Evolutionary conservation across 2,113 vertebrate species (phyloP).

Genomic region (Crotalus helleri): DNA sequence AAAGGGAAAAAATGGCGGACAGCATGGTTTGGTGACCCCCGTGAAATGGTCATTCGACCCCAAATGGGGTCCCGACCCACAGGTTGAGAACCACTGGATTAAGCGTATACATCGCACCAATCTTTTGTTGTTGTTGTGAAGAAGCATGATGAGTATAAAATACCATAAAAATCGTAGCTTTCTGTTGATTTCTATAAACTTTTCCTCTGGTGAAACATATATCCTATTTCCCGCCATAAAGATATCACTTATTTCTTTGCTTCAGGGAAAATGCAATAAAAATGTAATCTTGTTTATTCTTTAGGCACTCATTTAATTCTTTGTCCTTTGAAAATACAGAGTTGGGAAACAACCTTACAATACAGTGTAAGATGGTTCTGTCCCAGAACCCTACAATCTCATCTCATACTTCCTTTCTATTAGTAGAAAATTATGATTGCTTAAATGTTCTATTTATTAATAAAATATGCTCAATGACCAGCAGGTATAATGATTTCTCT

Average conservation of each 20-base stretch:
- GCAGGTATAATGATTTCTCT: not conserved
- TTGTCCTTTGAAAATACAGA: not conserved
- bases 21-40: too few species aligned
- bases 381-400: not conserved
- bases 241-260: not conserved
- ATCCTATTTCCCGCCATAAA: not conserved
- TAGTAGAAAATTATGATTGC: not conserved
- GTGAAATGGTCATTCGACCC: too few species aligned
- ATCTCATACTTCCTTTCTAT: not conserved
- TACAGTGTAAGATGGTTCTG: not conserved
- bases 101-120: not conserved
- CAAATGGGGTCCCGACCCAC: too few species aligned
- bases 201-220: not conserved
- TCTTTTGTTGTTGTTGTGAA: not conserved
- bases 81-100: too few species aligned
- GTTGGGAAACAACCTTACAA: not conserved
- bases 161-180: not conserved
- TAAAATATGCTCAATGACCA: not conserved
- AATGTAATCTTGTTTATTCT: not conserved
- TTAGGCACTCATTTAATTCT: not conserved
- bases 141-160: not conserved
- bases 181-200: not conserved
- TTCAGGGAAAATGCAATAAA: not conserved
- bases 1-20: too few species aligned
- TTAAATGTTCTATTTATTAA: not conserved